Base-by-base conservation (phyloP, 2,888 invertebrate species). In the Petrophora chlorosata region DNA sequence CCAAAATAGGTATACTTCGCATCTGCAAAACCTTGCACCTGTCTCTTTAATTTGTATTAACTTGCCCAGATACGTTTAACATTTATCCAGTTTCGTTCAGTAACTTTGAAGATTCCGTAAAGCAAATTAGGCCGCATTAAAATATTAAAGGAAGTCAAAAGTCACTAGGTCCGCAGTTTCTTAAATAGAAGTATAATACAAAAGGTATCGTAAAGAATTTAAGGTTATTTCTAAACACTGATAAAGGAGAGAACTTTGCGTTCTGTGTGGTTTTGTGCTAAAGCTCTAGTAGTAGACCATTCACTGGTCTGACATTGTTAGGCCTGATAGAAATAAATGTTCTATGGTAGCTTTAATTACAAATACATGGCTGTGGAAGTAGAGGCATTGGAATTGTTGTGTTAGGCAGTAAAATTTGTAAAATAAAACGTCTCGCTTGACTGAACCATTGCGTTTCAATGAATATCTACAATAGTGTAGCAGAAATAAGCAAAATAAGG, bases 381-480 rank as follows among this genome's bases (percentile, higher is more conserved):
- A n/a, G n/a, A n/a, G n/a, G n/a, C n/a, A n/a, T n/a, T n/a, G n/a
- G n/a, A n/a, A n/a, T n/a, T 25, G 36, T 44, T 53, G 46, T 51
- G 38, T 34, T 54, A 40, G 17, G 15, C 22, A 23, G 13, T n/a
- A n/a, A n/a, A n/a, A n/a, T n/a, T n/a, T n/a, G 12, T 35, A 39
- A 43, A 49, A 52, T 47, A 47, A 41, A 53, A 51, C 40, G 43
- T 43, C 35, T 36, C 57, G 55, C 53, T 51, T 53, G 53, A 56
- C 53, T 56, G 49, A 50, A 53, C 56, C 36, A 46, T 40, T 51
- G 42, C 50, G 53, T 51, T 61, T 55, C 52, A 53, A 48, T 53
- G 53, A 47, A 52, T 51, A 45, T 43, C 36, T 29, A 65, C 61
- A 63, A 61, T 56, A 41, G 41, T 29, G 55, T 53, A 41, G 51